Base-by-base conservation (phyloP, 2,888 invertebrate species). In the Erynnis tages region DNA sequence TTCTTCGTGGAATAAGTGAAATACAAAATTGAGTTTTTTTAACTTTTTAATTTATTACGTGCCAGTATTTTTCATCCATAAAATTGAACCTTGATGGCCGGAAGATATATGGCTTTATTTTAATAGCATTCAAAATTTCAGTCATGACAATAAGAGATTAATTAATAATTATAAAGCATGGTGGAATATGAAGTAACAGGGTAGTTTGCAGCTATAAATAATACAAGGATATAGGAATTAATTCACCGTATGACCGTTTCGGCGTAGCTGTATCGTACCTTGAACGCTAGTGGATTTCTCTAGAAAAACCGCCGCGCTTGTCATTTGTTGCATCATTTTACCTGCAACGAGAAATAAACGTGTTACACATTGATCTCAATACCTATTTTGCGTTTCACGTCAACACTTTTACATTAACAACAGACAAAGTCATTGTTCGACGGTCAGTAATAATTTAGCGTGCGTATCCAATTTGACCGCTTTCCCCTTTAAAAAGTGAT, bases 391-490 rank as follows among this genome's bases (percentile, higher is more conserved):
- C 32, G 13, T 7, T 21, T 10, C 19, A 48, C 32, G 4, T 43
- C 30, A 10, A 17, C 10, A 32, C 41, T 43, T 43, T 52, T 52
- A 50, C 43, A 49, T 34, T 43, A 35, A 35, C 43, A 30, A 27
- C 43, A 30, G 13, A 14, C 21, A 35, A 19, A 27, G 19, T 52
- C 37, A 37, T 44, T 37, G 50, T 52, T 52, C 41, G 16, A 37
- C 27, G 29, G 35, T 25, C 23, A 43, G 19, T 50, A 35, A 53
- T 17, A 32, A 45, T 53, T 66, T 67, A 56, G 63, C 58, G 46
- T 60, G 62, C 72, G 66, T 66, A 56, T 68, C 77, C 60, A 76
- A 76, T 65, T 61, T 54, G 56, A 55, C 59, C 57, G 72, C 79
- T 81, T 81, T 79, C 80, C 60, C 67, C 57, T 62, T 61, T 57